Conservation (phyloP, 2,113 vertebrate species). For the Mus musculus region GRCm39 chr9:43102501-43103000, state of each 20-base stretch:
- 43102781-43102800: neutral
- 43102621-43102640: neutral
- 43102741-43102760: neutral
- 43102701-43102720: neutral
- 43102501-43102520: neutral
- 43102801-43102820: neutral
- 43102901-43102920: too few relatives aligned
- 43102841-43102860: constrained; percentile 3
- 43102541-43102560: neutral
- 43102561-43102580: neutral
- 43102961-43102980: neutral
- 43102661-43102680: neutral
- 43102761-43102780: neutral
- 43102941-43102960: neutral
- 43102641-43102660: neutral
- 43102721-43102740: neutral
- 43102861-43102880: constrained; percentile 17
- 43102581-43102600: neutral
- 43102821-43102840: neutral
- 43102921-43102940: neutral
- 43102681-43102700: neutral
- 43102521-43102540: neutral
- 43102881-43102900: neutral
- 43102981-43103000: neutral
- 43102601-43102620: neutral